phyloP scores from a whole-genome alignment of 1,140 invertebrate genomes.

The Drosophila trapezifrons region DNA sequence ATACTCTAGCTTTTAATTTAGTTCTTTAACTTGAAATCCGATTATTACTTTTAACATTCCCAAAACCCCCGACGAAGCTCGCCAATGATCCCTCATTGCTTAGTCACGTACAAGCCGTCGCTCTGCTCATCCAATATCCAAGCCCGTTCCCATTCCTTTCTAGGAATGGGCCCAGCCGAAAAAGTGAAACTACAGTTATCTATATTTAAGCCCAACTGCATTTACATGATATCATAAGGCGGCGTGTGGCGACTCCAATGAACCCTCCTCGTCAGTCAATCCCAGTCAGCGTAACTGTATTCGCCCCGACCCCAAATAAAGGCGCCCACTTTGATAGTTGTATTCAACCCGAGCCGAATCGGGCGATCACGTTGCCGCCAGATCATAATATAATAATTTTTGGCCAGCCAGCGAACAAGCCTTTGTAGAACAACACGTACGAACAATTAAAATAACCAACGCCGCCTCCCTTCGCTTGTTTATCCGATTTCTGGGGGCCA shows the following conservation, averaged over 20 bases:
- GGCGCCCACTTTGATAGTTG: slow-evolving; percentile 42
- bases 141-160: slow-evolving; percentile 55
- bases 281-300: slow-evolving; percentile 58
- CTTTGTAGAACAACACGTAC: slow-evolving; percentile 72
- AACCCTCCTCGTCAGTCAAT: too few species aligned
- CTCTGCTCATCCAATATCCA: slow-evolving; percentile 27
- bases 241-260: too few species aligned
- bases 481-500: slow-evolving; percentile 15
- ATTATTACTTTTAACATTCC: background rate
- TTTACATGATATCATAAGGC: slow-evolving; percentile 66
- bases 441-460: slow-evolving; percentile 59
- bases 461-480: slow-evolving; percentile 24
- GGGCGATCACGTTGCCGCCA: slow-evolving; percentile 59
- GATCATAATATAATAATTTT: slow-evolving; percentile 63
- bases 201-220: slow-evolving; percentile 42
- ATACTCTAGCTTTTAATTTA: background rate
- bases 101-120: slow-evolving; percentile 45
- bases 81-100: slow-evolving; percentile 16
- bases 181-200: slow-evolving; percentile 78
- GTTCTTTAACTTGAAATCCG: background rate
- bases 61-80: background rate
- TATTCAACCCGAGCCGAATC: slow-evolving; percentile 31
- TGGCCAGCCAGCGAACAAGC: slow-evolving; percentile 53
- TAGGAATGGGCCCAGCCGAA: slow-evolving; percentile 65
- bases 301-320: slow-evolving; percentile 46